These are phyloP conservation scores for Drosophila peninsularis DNA, from an alignment of 2,888 invertebrate genomes.

Conservation along the genomic window DNA sequence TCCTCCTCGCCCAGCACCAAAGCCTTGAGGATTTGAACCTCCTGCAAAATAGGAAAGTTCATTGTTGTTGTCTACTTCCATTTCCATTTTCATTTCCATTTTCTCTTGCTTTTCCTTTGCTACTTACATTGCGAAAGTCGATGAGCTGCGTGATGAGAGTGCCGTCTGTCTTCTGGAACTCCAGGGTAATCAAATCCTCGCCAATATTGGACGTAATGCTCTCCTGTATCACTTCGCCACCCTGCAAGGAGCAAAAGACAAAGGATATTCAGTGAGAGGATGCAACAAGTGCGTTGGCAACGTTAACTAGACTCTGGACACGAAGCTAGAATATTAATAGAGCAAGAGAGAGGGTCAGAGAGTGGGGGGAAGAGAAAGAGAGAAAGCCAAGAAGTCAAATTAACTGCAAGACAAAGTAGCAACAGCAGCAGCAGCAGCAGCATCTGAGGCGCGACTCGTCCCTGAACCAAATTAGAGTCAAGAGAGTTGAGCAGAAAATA, in stretches of 20 bases:
- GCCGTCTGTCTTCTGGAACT: conserved; percentile 96
- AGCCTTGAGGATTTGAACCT: conserved; percentile 95
- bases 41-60: conserved; percentile 86
- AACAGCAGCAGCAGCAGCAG: conserved; percentile 3
- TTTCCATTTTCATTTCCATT: neutral
- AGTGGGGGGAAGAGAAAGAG: conserved; percentile 21
- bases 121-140: conserved; percentile 95
- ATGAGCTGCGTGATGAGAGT: conserved; percentile 96
- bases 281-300: conserved; percentile 62
- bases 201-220: conserved; percentile 95
- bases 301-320: conserved; percentile 9
- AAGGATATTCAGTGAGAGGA: neutral
- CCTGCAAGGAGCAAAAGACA: conserved; percentile 86
- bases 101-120: neutral
- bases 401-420: conserved; percentile 59
- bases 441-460: conserved; percentile 42
- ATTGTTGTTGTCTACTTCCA: neutral
- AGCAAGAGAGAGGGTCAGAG: conserved; percentile 15
- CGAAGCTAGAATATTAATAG: conserved; percentile 67
- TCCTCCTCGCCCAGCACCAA: conserved; percentile 96
- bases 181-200: conserved; percentile 94
- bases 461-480: conserved; percentile 79
- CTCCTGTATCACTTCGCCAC: conserved; percentile 96
- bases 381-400: conserved; percentile 59
- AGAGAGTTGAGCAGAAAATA: conserved; percentile 55